These are phyloP conservation scores for Brachionus angularis DNA, from an alignment of 1,140 invertebrate genomes.

Conservation along the genomic window DNA sequence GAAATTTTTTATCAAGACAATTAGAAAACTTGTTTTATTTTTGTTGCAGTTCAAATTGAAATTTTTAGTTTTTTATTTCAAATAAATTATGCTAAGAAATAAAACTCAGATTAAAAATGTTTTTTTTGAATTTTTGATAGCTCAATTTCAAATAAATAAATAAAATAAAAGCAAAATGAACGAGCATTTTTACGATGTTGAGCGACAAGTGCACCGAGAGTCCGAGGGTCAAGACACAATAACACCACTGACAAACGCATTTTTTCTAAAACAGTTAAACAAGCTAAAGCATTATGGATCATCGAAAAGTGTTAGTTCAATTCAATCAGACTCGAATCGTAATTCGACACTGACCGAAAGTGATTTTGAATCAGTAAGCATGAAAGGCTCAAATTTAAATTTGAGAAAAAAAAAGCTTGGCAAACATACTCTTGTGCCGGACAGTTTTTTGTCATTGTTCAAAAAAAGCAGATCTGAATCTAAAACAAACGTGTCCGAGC, in stretches of 20 bases:
- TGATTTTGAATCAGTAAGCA: slow-evolving; percentile 2
- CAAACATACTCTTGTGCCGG: background rate
- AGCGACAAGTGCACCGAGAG: slow-evolving; percentile 27
- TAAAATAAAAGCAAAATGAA: slow-evolving; percentile 14
- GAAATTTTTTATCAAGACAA: too few relatives aligned
- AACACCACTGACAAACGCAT: slow-evolving; percentile 34
- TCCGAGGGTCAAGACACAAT: slow-evolving; percentile 42
- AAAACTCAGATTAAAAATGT: background rate
- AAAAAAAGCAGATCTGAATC: background rate
- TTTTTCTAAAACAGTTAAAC: slow-evolving; percentile 21
- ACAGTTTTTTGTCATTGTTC: slow-evolving; percentile 10
- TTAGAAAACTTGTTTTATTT: too few relatives aligned
- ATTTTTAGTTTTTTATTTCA: too few relatives aligned
- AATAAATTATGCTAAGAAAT: too few relatives aligned
- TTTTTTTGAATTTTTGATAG: background rate
- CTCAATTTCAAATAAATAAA: background rate
- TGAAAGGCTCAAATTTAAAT: background rate
- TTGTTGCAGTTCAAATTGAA: too few relatives aligned
- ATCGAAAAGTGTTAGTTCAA: slow-evolving; percentile 3
- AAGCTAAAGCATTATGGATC: background rate
- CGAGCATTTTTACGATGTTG: slow-evolving; percentile 17
- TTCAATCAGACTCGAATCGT: background rate
- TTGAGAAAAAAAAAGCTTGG: background rate
- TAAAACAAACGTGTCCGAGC: slow-evolving; percentile 1
- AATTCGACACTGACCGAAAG: background rate